phyloP scores from a whole-genome alignment of 1,140 invertebrate genomes.

The Leptinotarsa undecemlineata region DNA sequence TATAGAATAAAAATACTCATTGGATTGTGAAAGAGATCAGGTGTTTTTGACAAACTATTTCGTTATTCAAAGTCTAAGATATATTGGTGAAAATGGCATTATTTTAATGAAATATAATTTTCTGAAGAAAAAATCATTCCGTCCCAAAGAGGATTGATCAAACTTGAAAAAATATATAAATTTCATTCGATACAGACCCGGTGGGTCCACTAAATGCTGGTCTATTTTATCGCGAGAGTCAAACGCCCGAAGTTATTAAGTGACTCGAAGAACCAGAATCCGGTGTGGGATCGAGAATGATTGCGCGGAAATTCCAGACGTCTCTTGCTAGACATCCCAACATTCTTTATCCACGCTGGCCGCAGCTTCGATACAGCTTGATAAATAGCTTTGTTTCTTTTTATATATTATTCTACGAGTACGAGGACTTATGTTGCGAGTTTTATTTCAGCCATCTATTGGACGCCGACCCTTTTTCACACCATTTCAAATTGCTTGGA shows the following conservation, averaged over 20 bases:
- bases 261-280: constrained; percentile 7
- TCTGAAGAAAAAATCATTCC: too few relatives aligned
- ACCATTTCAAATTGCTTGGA: constrained; percentile 12
- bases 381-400: constrained; percentile 22
- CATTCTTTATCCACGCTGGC: constrained; percentile 16
- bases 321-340: constrained; percentile 15
- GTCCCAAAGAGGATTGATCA: background rate
- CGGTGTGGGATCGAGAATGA: constrained; percentile 16
- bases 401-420: constrained; percentile 22
- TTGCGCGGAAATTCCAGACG: constrained; percentile 20
- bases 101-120: too few relatives aligned
- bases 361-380: constrained; percentile 23
- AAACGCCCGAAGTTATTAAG: constrained; percentile 13
- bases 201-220: background rate
- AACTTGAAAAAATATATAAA: background rate
- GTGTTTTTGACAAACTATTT: too few relatives aligned
- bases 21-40: too few relatives aligned
- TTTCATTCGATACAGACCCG: background rate
- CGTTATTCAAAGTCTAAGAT: too few relatives aligned
- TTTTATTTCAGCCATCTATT: constrained; percentile 11
- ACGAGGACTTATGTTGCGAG: background rate
- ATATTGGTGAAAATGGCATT: too few relatives aligned
- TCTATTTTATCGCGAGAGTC: constrained; percentile 7
- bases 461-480: constrained; percentile 3
- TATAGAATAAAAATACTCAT: too few relatives aligned